phyloP scores from a whole-genome alignment of 2,797 vertebrate species.

The Sitta carolinensis region DNA sequence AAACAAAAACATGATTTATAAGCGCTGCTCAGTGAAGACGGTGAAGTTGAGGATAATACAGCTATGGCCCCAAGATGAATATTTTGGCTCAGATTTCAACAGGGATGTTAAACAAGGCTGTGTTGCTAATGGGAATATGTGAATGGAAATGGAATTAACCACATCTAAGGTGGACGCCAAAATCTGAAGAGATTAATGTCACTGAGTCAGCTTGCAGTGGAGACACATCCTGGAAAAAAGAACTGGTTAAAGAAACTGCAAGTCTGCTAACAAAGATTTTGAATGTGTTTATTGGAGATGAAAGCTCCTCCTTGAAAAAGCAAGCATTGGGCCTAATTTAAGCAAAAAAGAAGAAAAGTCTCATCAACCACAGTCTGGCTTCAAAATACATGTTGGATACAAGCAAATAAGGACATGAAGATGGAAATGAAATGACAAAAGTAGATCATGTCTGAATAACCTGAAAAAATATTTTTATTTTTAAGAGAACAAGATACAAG shows the following conservation, averaged over 20 bases:
- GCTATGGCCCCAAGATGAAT: conserved; percentile 50
- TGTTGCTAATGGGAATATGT: conserved; percentile 51
- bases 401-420: background rate
- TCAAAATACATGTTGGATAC: background rate
- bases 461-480: background rate
- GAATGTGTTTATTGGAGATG: background rate
- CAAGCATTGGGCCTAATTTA: background rate
- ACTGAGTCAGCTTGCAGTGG: conserved; percentile 34
- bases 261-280: conserved; percentile 29
- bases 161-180: conserved; percentile 52
- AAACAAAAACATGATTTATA: conserved; percentile 46
- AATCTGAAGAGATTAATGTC: conserved; percentile 57
- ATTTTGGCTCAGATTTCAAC: conserved; percentile 48
- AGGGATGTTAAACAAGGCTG: conserved; percentile 50
- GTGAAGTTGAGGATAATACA: conserved; percentile 23
- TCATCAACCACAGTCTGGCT: background rate
- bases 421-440: background rate
- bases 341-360: background rate
- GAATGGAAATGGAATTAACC: conserved; percentile 67
- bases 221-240: conserved; percentile 28
- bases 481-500: background rate
- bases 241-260: background rate
- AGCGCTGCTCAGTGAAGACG: background rate
- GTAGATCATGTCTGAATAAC: background rate
- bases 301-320: background rate